Percentiles rank a stretch among this genome's conserved stretches.
Conservation (phyloP, 2,113 vertebrate genomes). For the Passerina amoena region DNA sequence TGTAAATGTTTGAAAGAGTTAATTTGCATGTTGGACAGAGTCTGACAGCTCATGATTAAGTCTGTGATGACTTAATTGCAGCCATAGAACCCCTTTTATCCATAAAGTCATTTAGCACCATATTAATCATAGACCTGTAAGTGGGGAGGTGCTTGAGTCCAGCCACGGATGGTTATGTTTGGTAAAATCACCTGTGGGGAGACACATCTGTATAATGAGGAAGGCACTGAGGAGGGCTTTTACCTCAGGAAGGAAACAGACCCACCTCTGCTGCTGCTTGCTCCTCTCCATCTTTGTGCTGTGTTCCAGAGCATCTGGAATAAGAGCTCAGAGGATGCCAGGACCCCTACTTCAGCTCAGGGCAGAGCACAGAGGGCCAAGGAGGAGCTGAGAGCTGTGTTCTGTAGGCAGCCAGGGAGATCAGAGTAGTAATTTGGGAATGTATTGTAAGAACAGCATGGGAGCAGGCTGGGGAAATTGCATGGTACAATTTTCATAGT, state of each 20-base stretch:
- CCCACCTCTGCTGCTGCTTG: neutral
- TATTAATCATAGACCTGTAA: neutral
- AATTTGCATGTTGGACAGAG: neutral
- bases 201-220: neutral
- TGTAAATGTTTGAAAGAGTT: neutral
- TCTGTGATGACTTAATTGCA: neutral
- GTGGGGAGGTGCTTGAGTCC: neutral
- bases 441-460: accelerated
- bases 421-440: neutral
- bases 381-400: neutral
- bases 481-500: neutral
- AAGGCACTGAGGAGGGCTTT: neutral
- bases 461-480: neutral
- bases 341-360: neutral
- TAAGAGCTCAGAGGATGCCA: neutral
- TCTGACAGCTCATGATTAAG: neutral
- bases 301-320: neutral
- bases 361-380: neutral
- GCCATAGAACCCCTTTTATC: neutral
- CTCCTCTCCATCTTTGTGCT: neutral
- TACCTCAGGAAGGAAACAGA: neutral
- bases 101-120: neutral
- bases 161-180: neutral
- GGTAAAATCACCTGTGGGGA: neutral
- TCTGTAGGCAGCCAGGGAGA: neutral